Conservation (phyloP, 2,888 invertebrate species). For the Andricus quercusramuli region DNA sequence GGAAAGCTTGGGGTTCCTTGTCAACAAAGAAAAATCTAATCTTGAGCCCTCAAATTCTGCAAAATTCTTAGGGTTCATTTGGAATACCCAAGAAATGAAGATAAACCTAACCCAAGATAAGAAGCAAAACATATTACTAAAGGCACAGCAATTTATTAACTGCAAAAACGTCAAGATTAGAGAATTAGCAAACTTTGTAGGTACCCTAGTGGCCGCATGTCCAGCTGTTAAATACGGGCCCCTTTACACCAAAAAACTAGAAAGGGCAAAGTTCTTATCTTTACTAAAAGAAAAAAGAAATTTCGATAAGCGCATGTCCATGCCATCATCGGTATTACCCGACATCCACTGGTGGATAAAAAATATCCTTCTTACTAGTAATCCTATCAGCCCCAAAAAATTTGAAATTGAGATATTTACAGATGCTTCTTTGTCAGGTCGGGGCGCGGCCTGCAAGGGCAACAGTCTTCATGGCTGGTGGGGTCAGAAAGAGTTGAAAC, state of each 20-base stretch:
- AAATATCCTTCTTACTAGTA: neutral
- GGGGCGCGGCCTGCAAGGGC: conserved; percentile 2
- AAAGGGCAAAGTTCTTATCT: neutral
- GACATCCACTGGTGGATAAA: neutral
- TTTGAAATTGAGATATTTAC: neutral
- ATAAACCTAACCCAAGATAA: too few relatives aligned
- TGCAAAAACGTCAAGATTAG: too few relatives aligned
- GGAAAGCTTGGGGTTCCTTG: neutral
- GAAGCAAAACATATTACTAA: too few relatives aligned
- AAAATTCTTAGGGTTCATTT: too few relatives aligned
- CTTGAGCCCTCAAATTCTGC: too few relatives aligned
- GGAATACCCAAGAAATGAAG: too few relatives aligned
- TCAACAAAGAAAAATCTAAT: neutral
- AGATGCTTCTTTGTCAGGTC: conserved; percentile 4
- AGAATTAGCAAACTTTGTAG: neutral
- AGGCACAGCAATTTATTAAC: too few relatives aligned
- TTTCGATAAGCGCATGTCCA: too few relatives aligned
- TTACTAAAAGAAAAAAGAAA: too few relatives aligned
- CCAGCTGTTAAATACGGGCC: neutral
- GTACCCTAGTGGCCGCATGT: neutral
- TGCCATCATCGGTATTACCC: too few relatives aligned
- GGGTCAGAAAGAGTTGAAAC: too few relatives aligned
- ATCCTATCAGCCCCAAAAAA: neutral
- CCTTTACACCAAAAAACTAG: neutral
- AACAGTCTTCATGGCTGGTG: too few relatives aligned